phyloP scores from a whole-genome alignment of 2,888 invertebrate species.

The Erpobdella octoculata region DNA sequence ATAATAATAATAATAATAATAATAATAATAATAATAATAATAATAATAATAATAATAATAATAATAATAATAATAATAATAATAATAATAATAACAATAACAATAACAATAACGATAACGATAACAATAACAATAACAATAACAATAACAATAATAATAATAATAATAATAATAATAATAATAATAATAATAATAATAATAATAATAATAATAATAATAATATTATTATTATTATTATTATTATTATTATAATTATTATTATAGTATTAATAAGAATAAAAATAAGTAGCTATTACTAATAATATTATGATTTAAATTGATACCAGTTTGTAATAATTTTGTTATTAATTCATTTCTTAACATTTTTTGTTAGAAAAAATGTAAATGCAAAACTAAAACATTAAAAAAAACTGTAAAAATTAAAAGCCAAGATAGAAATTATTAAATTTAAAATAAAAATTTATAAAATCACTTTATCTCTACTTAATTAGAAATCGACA shows the following conservation, averaged over 20 bases:
- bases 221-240: not conserved
- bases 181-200: not conserved
- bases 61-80: constrained; percentile 1
- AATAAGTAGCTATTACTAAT: too few relatives aligned
- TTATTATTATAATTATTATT: not conserved
- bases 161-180: not conserved
- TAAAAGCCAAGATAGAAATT: too few relatives aligned
- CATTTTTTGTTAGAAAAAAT: too few relatives aligned
- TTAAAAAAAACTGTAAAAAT: too few relatives aligned
- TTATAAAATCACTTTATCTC: too few relatives aligned
- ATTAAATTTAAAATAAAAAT: too few relatives aligned
- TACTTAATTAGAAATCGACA: too few relatives aligned
- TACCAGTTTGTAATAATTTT: too few relatives aligned
- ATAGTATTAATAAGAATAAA: not conserved
- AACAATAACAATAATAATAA: not conserved
- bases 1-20: constrained; percentile 2
- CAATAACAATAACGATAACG: not conserved
- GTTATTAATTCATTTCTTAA: too few relatives aligned
- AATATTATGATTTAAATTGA: too few relatives aligned
- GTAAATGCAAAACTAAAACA: too few relatives aligned
- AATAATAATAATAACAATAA: not conserved
- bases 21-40: constrained; percentile 2
- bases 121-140: not conserved
- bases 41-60: not conserved
- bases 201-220: not conserved